Conservation (phyloP, 2,888 invertebrate genomes). For the Galeruca laticollis region DNA sequence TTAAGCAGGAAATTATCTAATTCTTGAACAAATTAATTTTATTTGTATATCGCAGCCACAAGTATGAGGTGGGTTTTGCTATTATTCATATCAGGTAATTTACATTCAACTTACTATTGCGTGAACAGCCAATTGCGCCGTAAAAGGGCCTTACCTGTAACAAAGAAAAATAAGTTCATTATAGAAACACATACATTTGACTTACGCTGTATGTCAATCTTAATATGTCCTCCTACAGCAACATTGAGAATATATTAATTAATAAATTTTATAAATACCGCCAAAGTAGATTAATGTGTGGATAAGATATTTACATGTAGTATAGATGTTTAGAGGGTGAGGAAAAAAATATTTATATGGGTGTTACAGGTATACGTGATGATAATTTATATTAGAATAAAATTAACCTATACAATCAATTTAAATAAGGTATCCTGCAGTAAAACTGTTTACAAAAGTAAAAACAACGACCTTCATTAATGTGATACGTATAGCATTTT, state of each 20-base stretch:
- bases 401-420: too few relatives aligned
- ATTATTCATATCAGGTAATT: neutral
- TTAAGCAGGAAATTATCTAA: too few relatives aligned
- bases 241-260: slow-evolving; percentile 13
- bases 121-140: slow-evolving; percentile 4
- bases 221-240: slow-evolving; percentile 11
- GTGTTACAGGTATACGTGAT: too few relatives aligned
- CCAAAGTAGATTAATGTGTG: slow-evolving; percentile 32
- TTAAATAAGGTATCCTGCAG: too few relatives aligned
- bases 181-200: neutral
- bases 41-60: too few relatives aligned
- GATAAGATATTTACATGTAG: slow-evolving; percentile 20
- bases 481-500: too few relatives aligned
- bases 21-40: too few relatives aligned
- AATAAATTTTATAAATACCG: slow-evolving; percentile 34
- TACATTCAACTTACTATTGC: slow-evolving; percentile 17
- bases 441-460: too few relatives aligned
- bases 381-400: too few relatives aligned
- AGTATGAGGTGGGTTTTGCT: neutral
- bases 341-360: too few relatives aligned
- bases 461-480: too few relatives aligned
- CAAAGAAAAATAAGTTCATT: slow-evolving; percentile 21
- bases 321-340: neutral
- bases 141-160: slow-evolving; percentile 29
- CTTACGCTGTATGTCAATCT: slow-evolving; percentile 13